Base-by-base conservation (phyloP, 2,113 vertebrate species). In the Urocolius indicus region DNA sequence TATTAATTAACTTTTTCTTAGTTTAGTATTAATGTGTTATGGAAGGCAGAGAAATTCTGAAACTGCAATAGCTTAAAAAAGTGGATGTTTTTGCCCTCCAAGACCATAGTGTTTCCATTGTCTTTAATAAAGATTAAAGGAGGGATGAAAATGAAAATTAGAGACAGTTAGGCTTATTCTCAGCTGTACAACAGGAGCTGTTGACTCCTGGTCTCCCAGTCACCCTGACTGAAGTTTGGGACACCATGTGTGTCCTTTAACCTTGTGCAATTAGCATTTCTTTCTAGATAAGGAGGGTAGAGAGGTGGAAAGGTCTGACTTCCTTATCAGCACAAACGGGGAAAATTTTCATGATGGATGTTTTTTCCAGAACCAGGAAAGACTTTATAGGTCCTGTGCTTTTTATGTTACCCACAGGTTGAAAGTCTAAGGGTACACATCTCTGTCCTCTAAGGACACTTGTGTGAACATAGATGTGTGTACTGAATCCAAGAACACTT, bases 1-100 rank as follows among this genome's bases (percentile, higher is more conserved):
- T 87, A 94, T 87, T 85, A 87, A 94, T 89, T 92, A 91, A 95
- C 41, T 78, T 95, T 90, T 93, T 61, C 77, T 89, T 72, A 30
- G 45, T 38, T 74, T 66, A 48, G 22, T 92, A 80, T 62, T 52
- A 75, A 72, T 26, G 34, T 36, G n/a, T 61, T 21, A 48, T 1
- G 21, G 45, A 89, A 89, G 22, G 36, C 46, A 68, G 46, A 83
- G 46, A 66, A 91, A 69, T 73, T 75, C 59, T 79, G 74, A 76
- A 69, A 20, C 13, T 49, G 26, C n/a, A 54, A 1, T 8, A 89
- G 46, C 24, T 68, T 82, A 84, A 62, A 77, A 76, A 13, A 38
- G 20, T 13, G 26, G 20, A 46, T n/a, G 26, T 10, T 72, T 89
- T 30, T 79, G 41, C 21, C 12, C 29, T 80, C 38, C 43, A 46